Evolutionary conservation across 1,140 invertebrate species (phyloP).

Genomic region (Cyphomyrmex costatus): DNA sequence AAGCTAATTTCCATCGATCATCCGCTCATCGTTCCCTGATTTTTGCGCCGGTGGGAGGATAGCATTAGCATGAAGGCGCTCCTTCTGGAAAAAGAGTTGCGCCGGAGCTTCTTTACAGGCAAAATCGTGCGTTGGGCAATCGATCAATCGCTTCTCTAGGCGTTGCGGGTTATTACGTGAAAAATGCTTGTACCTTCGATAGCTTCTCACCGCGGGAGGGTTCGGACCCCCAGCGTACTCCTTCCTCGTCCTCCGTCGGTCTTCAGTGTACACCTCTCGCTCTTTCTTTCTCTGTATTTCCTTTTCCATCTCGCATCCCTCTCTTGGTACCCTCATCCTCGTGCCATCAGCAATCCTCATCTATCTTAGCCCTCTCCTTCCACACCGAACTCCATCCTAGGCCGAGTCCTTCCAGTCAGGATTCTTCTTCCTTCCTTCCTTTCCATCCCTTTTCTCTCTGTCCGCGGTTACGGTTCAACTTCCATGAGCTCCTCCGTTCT

Average conservation of each 20-base stretch:
- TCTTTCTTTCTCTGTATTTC: neutral
- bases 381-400: slow-evolving; percentile 57
- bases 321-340: slow-evolving; percentile 50
- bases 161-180: slow-evolving; percentile 84
- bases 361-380: slow-evolving; percentile 66
- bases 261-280: slow-evolving; percentile 14
- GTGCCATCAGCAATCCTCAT: slow-evolving; percentile 75
- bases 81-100: slow-evolving; percentile 69
- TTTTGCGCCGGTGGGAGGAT: slow-evolving; percentile 22
- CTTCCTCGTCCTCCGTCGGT: slow-evolving; percentile 47
- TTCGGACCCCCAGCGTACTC: slow-evolving; percentile 79
- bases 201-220: slow-evolving; percentile 81
- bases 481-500: slow-evolving; percentile 42
- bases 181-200: slow-evolving; percentile 83
- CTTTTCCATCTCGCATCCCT: slow-evolving; percentile 63
- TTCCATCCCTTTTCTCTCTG: slow-evolving; percentile 29
- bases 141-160: slow-evolving; percentile 83
- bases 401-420: slow-evolving; percentile 47
- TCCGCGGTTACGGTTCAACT: slow-evolving; percentile 42
- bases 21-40: slow-evolving; percentile 33
- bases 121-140: slow-evolving; percentile 82
- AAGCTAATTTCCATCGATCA: slow-evolving; percentile 69
- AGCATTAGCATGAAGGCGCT: slow-evolving; percentile 62
- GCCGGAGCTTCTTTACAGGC: slow-evolving; percentile 80
- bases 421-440: slow-evolving; percentile 59